phyloP scores from a whole-genome alignment of 2,888 invertebrate species.

The Tetragonisca angustula region DNA sequence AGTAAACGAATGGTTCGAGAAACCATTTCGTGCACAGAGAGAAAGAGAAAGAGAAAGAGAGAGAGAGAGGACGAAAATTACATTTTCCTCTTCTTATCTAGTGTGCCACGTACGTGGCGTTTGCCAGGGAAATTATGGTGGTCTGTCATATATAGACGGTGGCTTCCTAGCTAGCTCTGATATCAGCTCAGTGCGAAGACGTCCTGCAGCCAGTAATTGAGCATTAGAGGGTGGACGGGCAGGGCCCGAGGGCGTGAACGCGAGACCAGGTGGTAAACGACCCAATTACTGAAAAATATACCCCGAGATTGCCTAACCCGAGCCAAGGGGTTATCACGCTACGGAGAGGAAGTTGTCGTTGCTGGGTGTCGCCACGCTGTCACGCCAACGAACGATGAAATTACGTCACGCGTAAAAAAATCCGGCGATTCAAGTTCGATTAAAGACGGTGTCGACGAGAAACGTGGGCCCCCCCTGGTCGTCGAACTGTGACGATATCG shows the following conservation, averaged over 20 bases:
- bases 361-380: not conserved
- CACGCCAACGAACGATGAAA: not conserved
- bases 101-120: conserved; percentile 35
- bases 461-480: not conserved
- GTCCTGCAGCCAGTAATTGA: conserved; percentile 64
- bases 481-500: not conserved
- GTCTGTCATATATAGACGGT: not conserved
- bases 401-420: conserved; percentile 23
- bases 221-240: conserved; percentile 61
- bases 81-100: conserved; percentile 49
- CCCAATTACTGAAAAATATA: conserved; percentile 70
- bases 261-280: conserved; percentile 60
- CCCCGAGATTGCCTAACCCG: conserved; percentile 48
- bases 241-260: conserved; percentile 46
- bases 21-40: not conserved
- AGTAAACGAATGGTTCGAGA: conserved; percentile 8
- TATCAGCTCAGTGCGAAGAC: conserved; percentile 58
- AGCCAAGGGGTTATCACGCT: conserved; percentile 19
- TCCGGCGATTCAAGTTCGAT: not conserved
- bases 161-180: conserved; percentile 22
- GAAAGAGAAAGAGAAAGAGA: not conserved
- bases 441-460: not conserved
- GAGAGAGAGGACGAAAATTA: conserved; percentile 21
- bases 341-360: conserved; percentile 5
- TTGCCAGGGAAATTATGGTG: conserved; percentile 41